Conservation (phyloP, 2,113 vertebrate species). For the Leptobrachium leishanense region DNA sequence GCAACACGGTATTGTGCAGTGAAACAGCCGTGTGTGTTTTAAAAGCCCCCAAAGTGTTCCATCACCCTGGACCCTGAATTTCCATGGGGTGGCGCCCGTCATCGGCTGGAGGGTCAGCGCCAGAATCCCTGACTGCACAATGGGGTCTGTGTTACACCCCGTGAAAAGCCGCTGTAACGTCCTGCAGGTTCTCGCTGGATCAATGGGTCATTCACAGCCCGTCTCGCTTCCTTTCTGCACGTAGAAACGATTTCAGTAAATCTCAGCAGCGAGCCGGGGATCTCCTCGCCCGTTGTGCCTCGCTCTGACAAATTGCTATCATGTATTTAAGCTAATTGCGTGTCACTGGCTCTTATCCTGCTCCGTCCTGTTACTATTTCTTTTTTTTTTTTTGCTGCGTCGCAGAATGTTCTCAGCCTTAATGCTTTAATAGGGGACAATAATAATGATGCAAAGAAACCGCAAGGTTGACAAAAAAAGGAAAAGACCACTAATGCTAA, state of each 20-base stretch:
- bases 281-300: slow-evolving; percentile 22
- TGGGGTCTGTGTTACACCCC: neutral
- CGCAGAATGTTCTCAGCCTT: slow-evolving; percentile 20
- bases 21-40: too few species aligned
- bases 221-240: slow-evolving; percentile 33
- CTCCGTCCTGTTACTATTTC: neutral
- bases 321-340: slow-evolving; percentile 41
- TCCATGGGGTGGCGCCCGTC: neutral
- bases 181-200: slow-evolving; percentile 29
- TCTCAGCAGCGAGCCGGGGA: slow-evolving; percentile 17
- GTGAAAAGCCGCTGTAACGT: neutral
- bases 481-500: neutral
- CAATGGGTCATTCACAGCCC: slow-evolving; percentile 37
- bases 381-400: neutral
- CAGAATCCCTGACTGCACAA: neutral
- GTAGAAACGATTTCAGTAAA: slow-evolving; percentile 35
- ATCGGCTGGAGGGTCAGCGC: neutral
- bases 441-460: neutral
- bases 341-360: slow-evolving; percentile 7
- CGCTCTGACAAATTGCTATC: slow-evolving; percentile 41
- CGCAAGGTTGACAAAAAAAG: slow-evolving; percentile 1
- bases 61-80: neutral
- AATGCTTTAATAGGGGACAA: slow-evolving; percentile 20
- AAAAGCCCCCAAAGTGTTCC: neutral
- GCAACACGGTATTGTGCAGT: too few species aligned